Base-by-base conservation (phyloP, 2,113 vertebrate genomes). In the Anguilla japonica region DNA sequence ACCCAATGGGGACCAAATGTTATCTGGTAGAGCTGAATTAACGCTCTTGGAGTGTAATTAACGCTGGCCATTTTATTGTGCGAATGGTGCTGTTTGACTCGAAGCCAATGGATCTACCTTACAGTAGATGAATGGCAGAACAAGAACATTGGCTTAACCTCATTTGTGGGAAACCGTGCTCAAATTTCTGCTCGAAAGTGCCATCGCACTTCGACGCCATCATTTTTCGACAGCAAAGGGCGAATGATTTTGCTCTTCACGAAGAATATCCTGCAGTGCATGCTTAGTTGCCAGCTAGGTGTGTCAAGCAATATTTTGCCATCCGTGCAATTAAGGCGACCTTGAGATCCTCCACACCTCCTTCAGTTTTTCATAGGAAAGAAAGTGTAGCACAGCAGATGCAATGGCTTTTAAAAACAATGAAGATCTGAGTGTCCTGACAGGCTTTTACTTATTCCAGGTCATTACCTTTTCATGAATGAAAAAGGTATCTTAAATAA, bases 371-470 rank as follows among this genome's bases (percentile, higher is more conserved):
- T 75, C 71, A 75, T 75, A 2, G 63, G 63, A 71, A 3, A 71
- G 71, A 75, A 34, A 75, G 71, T 75, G 26, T n/a, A 34, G 71
- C 34, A 75, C 71, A 34, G 34, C 71, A 34, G 71, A 75, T 75
- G 9, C 71, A 75, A 34, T 34, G 26, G 18, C 0, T 22, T 67
- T 67, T 67, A 67, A 67, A 67, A 22, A 67, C 22, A 67, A 67
- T 67, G 60, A 20, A 22, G 22, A 20, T 20, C 9, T 75, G 71
- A 75, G 71, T 2, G 20, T 67, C 26, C 71, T 75, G 71, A 34
- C 71, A 75, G 71, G 71, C n/a, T 75, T 34, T 75, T 75, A 29
- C 71, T 75, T 75, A 34, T 75, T 75, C 71, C 71, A 75, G 71
- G 26, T 75, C 71, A 75, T 75, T 75, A 75, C 71, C 1, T 34